A percentile compares a stretch with the other conserved stretches of the same genome.
Evolutionary conservation across 2,797 vertebrate genomes (phyloP).

Genomic region (Chromobotia macracanthus): DNA sequence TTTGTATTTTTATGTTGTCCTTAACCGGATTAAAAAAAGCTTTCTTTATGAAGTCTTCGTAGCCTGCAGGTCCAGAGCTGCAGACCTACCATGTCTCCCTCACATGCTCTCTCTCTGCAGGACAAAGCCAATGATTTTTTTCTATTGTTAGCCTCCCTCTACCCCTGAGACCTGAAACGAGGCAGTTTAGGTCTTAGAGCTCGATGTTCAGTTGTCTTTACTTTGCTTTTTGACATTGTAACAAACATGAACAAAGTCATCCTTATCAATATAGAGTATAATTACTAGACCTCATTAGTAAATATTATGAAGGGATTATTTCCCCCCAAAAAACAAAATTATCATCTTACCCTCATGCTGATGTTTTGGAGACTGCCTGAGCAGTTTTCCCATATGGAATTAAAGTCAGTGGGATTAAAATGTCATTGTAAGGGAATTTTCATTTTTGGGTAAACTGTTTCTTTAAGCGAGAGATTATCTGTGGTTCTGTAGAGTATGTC

Average conservation of each 20-base stretch:
- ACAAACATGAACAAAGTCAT: not conserved
- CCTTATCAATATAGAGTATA: not conserved
- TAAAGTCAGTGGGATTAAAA: too few relatives aligned
- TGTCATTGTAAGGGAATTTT: not conserved
- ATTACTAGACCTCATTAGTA: not conserved
- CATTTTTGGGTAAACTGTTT: not conserved
- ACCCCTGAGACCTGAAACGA: constrained; percentile 9
- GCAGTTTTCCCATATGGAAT: too few relatives aligned
- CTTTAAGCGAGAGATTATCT: not conserved
- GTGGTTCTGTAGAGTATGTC: constrained; percentile 17
- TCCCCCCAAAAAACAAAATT: too few relatives aligned
- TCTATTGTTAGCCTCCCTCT: constrained; percentile 32
- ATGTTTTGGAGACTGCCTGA: too few relatives aligned
- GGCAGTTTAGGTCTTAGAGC: not conserved
- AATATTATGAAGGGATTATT: too few relatives aligned
- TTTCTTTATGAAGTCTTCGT: constrained; percentile 57
- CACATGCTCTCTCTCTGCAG: constrained; percentile 65
- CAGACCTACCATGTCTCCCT: constrained; percentile 62
- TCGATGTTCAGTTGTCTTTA: not conserved
- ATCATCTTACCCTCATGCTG: too few relatives aligned
- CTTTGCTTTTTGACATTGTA: not conserved
- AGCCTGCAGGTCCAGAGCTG: constrained; percentile 41
- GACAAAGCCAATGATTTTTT: constrained; percentile 45
- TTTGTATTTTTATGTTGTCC: not conserved
- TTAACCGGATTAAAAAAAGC: constrained; percentile 56